Evolutionary conservation across 2,113 vertebrate genomes (phyloP), one percentile per base, ranked within the genome.

Genomic region (Hippoglossus stenolepis): DNA sequence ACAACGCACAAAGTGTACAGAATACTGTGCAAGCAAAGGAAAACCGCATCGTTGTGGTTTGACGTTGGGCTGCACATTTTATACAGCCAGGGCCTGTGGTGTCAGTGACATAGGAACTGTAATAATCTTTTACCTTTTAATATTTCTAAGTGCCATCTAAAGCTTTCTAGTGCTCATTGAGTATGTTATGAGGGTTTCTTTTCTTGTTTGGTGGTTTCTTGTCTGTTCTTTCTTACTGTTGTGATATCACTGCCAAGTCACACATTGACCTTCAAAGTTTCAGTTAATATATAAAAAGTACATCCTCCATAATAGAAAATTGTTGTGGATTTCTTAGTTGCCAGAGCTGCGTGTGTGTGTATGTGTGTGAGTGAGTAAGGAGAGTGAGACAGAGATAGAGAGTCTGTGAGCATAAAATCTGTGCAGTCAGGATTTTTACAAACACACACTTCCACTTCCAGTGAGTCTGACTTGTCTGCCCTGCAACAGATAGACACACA

Each of bases 361-460:
- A 7, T 49, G 24, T 43, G 23, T 0, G 9, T 38, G 35, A 28
- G 28, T 28, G 28, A 28, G 5, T 24, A 24, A 14, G 23, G 49
- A 4, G 21, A 24, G 24, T 24, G 31, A 31, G 31, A 31, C 1
- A 31, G 31, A 5, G 31, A 6, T 5, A 6, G 28, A 6, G 9
- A 21, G 4, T 24, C 14, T 65, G 45, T 35, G 11, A n/a, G 20
- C 8, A 21, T 12, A 68, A 9, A 6, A 70, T 69, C 51, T 65
- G 69, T 60, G 58, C n/a, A 61, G 54, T 80, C 51, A 40, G 67
- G 45, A 26, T 20, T 64, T 75, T 75, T 43, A 58, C 28, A 76
- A 70, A 21, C 64, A 54, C 38, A 69, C 6, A 77, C 77, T 88
- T 87, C 84, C 77, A 79, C 75, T 59, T 60, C 58, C 26, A 73